phyloP scores from a whole-genome alignment of 2,888 invertebrate species.

The Caenorhabditis japonica region DNA sequence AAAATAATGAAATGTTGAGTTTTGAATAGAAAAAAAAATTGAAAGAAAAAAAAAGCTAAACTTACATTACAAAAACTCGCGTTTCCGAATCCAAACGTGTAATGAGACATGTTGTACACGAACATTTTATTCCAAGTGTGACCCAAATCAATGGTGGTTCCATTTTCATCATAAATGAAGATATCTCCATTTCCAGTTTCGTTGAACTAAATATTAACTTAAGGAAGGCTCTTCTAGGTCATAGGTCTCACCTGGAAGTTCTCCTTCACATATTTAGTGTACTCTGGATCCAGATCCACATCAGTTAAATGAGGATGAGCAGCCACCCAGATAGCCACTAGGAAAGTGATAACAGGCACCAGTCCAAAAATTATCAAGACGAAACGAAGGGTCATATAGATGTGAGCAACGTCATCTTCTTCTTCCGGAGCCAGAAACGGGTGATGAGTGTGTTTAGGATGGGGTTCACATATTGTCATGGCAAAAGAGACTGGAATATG shows the following conservation, averaged over 20 bases:
- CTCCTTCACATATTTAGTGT: slow-evolving; percentile 7
- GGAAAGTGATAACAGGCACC: slow-evolving; percentile 11
- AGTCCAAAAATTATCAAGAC: slow-evolving; percentile 19
- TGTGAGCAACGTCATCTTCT: slow-evolving; percentile 32
- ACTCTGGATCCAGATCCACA: slow-evolving; percentile 7
- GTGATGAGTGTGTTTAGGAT: slow-evolving; percentile 3
- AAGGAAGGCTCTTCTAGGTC: neutral
- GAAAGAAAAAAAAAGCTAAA: neutral
- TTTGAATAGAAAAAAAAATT: no score
- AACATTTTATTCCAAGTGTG: slow-evolving; percentile 14
- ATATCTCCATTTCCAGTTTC: slow-evolving; percentile 40
- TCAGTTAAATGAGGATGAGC: slow-evolving; percentile 33
- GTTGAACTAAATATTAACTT: slow-evolving; percentile 23
- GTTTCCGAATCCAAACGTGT: slow-evolving; percentile 29
- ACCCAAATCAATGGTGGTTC: slow-evolving; percentile 21
- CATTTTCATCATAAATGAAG: slow-evolving; percentile 13
- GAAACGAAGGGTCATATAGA: slow-evolving; percentile 19
- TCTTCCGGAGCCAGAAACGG: slow-evolving; percentile 33
- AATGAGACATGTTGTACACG: slow-evolving; percentile 13
- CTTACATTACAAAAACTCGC: slow-evolving; percentile 31
- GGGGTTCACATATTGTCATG: slow-evolving; percentile 28
- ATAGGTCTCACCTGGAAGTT: slow-evolving; percentile 31
- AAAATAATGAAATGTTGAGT: neutral
- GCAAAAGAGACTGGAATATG: neutral
- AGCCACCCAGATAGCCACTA: slow-evolving; percentile 34